Evolutionary conservation across 1,140 invertebrate genomes (phyloP).

Genomic region (Camponotus floridanus): DNA sequence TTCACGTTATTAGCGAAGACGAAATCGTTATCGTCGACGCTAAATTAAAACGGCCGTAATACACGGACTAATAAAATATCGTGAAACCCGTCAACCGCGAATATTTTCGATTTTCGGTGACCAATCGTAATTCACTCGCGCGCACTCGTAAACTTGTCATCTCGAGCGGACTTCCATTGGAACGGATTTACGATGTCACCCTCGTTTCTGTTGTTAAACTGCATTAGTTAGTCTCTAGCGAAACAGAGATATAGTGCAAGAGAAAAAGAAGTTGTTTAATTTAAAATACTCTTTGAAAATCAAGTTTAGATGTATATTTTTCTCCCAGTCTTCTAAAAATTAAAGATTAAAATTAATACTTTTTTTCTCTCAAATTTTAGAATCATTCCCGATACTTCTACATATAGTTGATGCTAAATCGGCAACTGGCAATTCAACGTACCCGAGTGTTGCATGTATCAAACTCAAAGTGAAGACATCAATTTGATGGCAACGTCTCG

Average conservation of each 20-base stretch:
- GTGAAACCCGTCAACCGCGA: background rate
- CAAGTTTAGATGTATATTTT: background rate
- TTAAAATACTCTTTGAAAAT: too few species aligned
- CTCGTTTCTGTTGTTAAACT: conserved; percentile 19
- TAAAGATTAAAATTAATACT: background rate
- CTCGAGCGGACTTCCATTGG: conserved; percentile 41
- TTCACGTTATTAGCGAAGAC: conserved; percentile 6
- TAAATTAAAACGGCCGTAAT: conserved; percentile 35
- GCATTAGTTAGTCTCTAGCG: conserved; percentile 14
- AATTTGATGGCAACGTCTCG: background rate
- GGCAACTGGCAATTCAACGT: background rate
- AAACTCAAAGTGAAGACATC: conserved; percentile 33
- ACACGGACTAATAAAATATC: background rate
- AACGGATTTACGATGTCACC: conserved; percentile 51
- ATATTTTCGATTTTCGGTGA: conserved; percentile 48
- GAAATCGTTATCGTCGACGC: conserved; percentile 8
- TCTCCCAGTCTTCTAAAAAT: background rate
- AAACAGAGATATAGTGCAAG: background rate
- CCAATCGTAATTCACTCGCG: conserved; percentile 55
- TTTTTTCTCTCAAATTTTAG: background rate
- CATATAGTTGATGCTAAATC: background rate
- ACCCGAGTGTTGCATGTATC: background rate
- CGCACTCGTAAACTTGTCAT: conserved; percentile 54
- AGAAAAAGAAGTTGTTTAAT: too few species aligned
- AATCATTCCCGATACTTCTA: background rate